Base-by-base conservation (phyloP, 1,140 invertebrate genomes). In the Bathynomus jamesi region DNA sequence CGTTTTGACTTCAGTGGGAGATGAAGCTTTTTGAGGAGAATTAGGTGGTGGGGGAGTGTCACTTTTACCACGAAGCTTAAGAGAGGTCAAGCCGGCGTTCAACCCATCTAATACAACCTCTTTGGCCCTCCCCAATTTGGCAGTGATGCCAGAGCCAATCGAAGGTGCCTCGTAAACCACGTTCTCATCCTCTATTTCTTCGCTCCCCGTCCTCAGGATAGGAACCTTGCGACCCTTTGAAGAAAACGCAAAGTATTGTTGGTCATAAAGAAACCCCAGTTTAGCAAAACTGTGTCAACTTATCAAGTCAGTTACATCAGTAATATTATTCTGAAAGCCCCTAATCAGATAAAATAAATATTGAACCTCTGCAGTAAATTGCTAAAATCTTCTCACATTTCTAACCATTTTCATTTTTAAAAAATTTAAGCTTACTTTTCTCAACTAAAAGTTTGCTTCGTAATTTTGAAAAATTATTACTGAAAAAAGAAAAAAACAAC, bases 61-160 rank as follows among this genome's bases (percentile, higher is more conserved):
- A 32, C 69, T 67, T 53, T 72, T 72, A 31, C 66, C 53, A 8
- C 46, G 62, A 3, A 72, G 61, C 17, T 67, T 67, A 72, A 72
- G 65, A 21, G 71, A 72, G 61, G 71, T 72, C 25, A 72, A 40
- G 17, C 71, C 71, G 28, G 71, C 71, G 27, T 65, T 68, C 8
- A 72, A 68, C 5, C 71, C 71, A 64, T 67, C 69, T 28, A 72
- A 65, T 24, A 72, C 71, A 40, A 67, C 71, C 67, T 72, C 71
- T 53, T 68, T 68, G 28, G 71, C 71, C 53, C 66, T 66, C n/a
- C 71, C 71, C 31, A 72, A 61, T 30, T 32, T 72, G 29, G 71
- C 71, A 28, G 71, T 68, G 40, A 72, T 72, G 8, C 71, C 71
- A 13, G 66, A 61, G 61, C 71, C 66, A 4, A 67, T 46, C 60